These are phyloP conservation scores for Pogoniulus pusillus DNA, from an alignment of 2,797 vertebrate species.

Conservation along the genomic window DNA sequence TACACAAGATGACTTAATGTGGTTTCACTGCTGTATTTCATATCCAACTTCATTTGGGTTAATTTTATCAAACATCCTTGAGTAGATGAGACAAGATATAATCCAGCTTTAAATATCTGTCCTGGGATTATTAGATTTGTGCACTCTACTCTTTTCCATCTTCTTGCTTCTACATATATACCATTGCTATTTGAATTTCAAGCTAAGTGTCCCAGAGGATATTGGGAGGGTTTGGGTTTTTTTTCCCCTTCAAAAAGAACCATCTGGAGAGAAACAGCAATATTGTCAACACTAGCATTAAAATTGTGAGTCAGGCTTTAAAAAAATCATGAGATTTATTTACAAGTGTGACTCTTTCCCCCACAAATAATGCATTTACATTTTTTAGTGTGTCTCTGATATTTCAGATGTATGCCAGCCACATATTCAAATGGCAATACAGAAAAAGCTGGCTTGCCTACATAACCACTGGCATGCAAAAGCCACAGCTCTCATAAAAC, in stretches of 20 bases:
- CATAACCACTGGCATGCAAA: not conserved
- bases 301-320: slow-evolving; percentile 22
- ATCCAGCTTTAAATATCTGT: slow-evolving; percentile 20
- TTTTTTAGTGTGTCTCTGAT: not conserved
- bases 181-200: slow-evolving; percentile 19
- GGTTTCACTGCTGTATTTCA: not conserved
- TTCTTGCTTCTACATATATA: not conserved
- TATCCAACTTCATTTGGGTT: slow-evolving; percentile 38
- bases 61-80: slow-evolving; percentile 16
- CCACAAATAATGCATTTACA: slow-evolving; percentile 30
- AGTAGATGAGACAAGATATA: not conserved
- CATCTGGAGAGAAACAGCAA: slow-evolving; percentile 47
- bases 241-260: slow-evolving; percentile 25
- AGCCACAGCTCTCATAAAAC: not conserved
- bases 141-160: not conserved
- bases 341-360: slow-evolving; percentile 12
- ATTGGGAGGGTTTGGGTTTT: not conserved
- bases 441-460: not conserved
- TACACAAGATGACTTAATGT: not conserved
- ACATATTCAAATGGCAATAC: not conserved
- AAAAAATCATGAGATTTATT: not conserved
- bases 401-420: not conserved
- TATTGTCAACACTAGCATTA: slow-evolving; percentile 49
- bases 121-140: not conserved
- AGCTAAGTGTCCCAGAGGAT: slow-evolving; percentile 9